Evolutionary conservation across 2,888 invertebrate species (phyloP), one percentile per base, ranked within the genome.

Genomic region (Harmothoe impar): DNA sequence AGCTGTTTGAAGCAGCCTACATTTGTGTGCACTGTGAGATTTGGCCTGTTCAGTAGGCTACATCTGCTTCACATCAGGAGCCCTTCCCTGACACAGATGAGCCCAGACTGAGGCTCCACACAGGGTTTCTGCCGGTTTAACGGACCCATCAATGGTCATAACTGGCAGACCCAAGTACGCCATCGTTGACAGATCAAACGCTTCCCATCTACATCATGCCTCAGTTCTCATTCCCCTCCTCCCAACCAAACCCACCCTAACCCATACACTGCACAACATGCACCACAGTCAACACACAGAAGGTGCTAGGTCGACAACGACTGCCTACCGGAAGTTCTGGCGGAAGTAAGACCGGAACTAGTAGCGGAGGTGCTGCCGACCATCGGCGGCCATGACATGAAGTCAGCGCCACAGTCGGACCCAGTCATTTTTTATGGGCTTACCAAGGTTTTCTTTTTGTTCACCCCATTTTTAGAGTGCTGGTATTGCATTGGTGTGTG

Each of bases 321-420:
- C 72, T 29, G 72, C 29, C 25, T 15, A 29, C 72, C 72, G 72
- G 72, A 72, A 72, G 72, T 72, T 3, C 15, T 3, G 72, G 29
- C 72, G 72, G 72, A 72, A 72, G 62, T 7, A 62, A 3, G 72
- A 29, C 72, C 72, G 72, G 72, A 72, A 72, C 23, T n/a, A 62
- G 15, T 5, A 72, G n/a, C 72, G 72, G 72, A 72, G 1, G 29
- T 72, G 1, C n/a, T 25, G 72, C 15, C 72, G 72, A 72, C 72
- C 72, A 17, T 29, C 25, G 15, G 31, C 29, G 25, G 25, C 31
- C 29, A 7, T 72, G 72, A 29, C 72, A 72, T 29, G 72, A 29
- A 25, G 72, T 72, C 72, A 72, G 62, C 43, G 43, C n/a, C 62
- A 62, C 23, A 62, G 62, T 62, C n/a, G 20, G n/a, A 5, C 62